Base-by-base conservation (phyloP, 2,888 invertebrate genomes). In the Cremastobaeus sp. region DNA sequence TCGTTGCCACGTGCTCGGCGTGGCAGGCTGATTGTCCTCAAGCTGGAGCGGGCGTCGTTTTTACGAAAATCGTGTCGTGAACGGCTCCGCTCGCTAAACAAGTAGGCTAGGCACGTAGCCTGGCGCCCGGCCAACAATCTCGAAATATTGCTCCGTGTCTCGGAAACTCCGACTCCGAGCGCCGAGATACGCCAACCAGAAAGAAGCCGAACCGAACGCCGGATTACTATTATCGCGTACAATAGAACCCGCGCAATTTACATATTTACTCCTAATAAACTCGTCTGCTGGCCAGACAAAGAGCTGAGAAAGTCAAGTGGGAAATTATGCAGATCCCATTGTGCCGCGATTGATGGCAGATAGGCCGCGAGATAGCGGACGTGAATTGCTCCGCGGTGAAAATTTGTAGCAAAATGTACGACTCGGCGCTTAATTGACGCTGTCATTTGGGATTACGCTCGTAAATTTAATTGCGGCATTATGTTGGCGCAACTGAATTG, bases 1-100 rank as follows among this genome's bases (percentile, higher is more conserved):
- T 76, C 77, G 80, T 80, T 79, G 81, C 84, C 83, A 83, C 84
- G 84, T 84, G 84, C 79, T 83, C 82, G 79, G 70, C 79, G n/a
- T n/a, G n/a, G n/a, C n/a, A n/a, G 78, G 80, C 76, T 81, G 81
- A 83, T 81, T 77, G 70, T 66, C 73, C 68, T 68, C 74, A 74
- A 55, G 37, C 9, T 41, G 73, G 78, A 77, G 77, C 78, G 78
- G 74, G 76, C 74, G 76, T 50, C 77, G 77, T 78, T 82, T 82
- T 81, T 52, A 9, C 59, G 76, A 81, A 81, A 82, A 82, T 77
- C 78, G 77, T 78, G 72, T 59, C 57, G 72, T 54, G 43, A 21
- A 28, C 70, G 45, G 48, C 64, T 21, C 74, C 76, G 73, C 74
- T 77, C 77, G 79, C 77, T 77, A 82, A 79, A 81, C 81, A 80